A percentile compares a stretch with the other conserved stretches of the same genome.
Evolutionary conservation across 2,113 vertebrate genomes (phyloP).

Genomic region (Oryzias celebensis): DNA sequence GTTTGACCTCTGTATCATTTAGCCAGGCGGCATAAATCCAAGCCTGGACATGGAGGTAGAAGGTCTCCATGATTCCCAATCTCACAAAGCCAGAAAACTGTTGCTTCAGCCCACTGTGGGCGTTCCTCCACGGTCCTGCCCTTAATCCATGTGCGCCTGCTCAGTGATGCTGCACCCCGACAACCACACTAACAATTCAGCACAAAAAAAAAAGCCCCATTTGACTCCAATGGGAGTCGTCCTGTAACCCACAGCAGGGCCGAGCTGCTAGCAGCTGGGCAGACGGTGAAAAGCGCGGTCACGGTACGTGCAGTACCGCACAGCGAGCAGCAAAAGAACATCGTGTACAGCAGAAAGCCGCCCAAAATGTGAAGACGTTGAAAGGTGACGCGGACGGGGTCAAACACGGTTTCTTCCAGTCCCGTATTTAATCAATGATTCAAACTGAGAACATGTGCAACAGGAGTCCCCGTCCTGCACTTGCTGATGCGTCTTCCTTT

Average conservation of each 20-base stretch:
- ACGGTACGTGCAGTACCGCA: too few species aligned
- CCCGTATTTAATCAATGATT: too few species aligned
- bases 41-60: constrained; percentile 47
- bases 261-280: too few species aligned
- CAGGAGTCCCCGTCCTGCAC: constrained; percentile 2
- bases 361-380: too few species aligned
- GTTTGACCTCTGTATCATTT: constrained; percentile 13
- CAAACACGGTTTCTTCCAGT: not conserved
- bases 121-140: constrained; percentile 64
- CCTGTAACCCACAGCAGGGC: too few species aligned
- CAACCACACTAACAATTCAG: constrained; percentile 14
- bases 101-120: constrained; percentile 55
- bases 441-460: too few species aligned
- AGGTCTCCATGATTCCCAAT: constrained; percentile 51
- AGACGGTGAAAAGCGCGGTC: too few species aligned
- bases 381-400: too few species aligned
- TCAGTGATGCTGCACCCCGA: constrained; percentile 46
- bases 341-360: too few species aligned
- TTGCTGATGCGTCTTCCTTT: constrained; percentile 28
- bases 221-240: too few species aligned
- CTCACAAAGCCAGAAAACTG: constrained; percentile 65
- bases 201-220: not conserved
- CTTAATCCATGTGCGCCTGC: constrained; percentile 64
- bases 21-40: constrained; percentile 22
- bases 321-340: too few species aligned